These are phyloP conservation scores for Drosophila baimaii DNA, from an alignment of 1,140 invertebrate species.

Conservation along the genomic window DNA sequence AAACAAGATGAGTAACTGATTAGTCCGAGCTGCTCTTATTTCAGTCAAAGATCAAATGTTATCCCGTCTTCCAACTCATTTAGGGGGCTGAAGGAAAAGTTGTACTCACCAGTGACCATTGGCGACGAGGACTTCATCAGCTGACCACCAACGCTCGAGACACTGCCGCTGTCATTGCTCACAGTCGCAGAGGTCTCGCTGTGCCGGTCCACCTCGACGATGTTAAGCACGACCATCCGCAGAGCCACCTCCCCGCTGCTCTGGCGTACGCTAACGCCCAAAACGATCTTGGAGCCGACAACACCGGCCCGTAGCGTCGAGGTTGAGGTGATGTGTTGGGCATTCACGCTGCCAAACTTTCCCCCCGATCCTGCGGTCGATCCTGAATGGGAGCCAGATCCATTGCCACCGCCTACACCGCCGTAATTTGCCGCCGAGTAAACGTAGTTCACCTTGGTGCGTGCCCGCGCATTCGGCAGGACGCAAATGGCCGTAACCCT, in stretches of 20 bases:
- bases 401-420: slow-evolving; percentile 34
- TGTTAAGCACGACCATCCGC: slow-evolving; percentile 78
- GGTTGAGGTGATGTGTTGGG: slow-evolving; percentile 74
- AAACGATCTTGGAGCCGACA: slow-evolving; percentile 77
- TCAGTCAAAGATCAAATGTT: background rate
- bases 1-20: background rate
- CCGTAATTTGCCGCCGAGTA: slow-evolving; percentile 62
- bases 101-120: slow-evolving; percentile 57
- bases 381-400: slow-evolving; percentile 29
- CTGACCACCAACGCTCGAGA: slow-evolving; percentile 63
- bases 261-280: slow-evolving; percentile 74
- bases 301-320: slow-evolving; percentile 81
- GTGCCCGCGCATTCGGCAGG: slow-evolving; percentile 72
- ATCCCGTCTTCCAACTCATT: too few relatives aligned
- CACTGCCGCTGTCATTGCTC: slow-evolving; percentile 72
- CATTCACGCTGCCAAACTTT: slow-evolving; percentile 59
- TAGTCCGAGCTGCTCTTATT: background rate
- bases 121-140: slow-evolving; percentile 71
- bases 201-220: slow-evolving; percentile 69
- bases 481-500: slow-evolving; percentile 79
- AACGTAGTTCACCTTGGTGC: slow-evolving; percentile 74
- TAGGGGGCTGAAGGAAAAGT: background rate
- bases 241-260: slow-evolving; percentile 75
- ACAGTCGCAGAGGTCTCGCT: slow-evolving; percentile 61
- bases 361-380: slow-evolving; percentile 28